Base-by-base conservation (phyloP, 2,888 invertebrate genomes). In the Agriopis leucophaearia region DNA sequence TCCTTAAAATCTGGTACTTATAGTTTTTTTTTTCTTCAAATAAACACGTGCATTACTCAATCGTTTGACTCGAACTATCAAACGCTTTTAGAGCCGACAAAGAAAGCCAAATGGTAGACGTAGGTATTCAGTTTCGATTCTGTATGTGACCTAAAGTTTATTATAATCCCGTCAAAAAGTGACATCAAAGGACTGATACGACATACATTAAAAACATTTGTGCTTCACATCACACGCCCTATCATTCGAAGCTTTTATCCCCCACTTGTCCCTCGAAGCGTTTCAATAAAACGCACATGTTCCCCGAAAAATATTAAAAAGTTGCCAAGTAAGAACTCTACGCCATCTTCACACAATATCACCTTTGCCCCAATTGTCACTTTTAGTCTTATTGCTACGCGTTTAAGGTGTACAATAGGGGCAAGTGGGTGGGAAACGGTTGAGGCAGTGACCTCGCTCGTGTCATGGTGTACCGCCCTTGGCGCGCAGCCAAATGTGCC, bases 401-500 rank as follows among this genome's bases (percentile, higher is more conserved):
- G 48, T 66, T 61, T 71, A 73, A 66, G 71, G 72, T 71, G 73
- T 64, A 68, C 50, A 64, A 65, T 65, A 42, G 42, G 51, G 52
- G 59, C 40, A 73, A 27, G 62, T 3, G 64, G 71, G 66, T 65
- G 65, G 69, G 66, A 58, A 74, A 66, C 62, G 60, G 69, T 67
- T 57, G 75, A 74, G 83, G 77, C 84, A 78, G 76, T 74, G 86
- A 86, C 86, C 84, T 86, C 79, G 78, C 75, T 84, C 77, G 77
- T 72, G 67, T 81, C 76, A 85, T 85, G 86, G 84, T 79, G 81
- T 66, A 73, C 75, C 74, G 79, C 78, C 82, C 82, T 80, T 85
- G 82, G 84, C 84, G 63, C 70, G 61, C 42, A 64, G 86, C 89
- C 89, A 89, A 79, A 78, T 79, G 81, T 80, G 78, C 79, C 80